Conservation (phyloP, 2,797 vertebrate genomes). For the Fistularia tabacaria region DNA sequence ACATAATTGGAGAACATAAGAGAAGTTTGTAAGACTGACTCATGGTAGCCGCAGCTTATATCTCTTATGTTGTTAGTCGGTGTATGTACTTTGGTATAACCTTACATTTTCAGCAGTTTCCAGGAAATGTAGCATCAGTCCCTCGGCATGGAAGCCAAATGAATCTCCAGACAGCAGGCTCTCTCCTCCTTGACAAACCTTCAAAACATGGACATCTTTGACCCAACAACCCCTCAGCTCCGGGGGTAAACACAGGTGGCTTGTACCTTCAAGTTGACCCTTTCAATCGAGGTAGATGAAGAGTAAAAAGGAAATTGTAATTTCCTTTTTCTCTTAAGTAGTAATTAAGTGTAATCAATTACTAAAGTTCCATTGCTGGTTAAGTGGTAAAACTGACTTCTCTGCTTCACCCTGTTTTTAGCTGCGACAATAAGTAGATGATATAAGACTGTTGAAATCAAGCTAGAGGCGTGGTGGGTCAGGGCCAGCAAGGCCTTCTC, state of each 20-base stretch:
- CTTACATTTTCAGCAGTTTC: background rate
- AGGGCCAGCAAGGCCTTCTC: too few relatives aligned
- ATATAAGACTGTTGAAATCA: too few relatives aligned
- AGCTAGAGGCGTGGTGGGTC: too few relatives aligned
- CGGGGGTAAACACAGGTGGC: constrained; percentile 83
- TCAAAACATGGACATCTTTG: constrained; percentile 81
- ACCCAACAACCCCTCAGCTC: constrained; percentile 78
- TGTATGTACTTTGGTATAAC: background rate
- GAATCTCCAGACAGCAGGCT: constrained; percentile 20
- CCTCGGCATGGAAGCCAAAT: too few relatives aligned
- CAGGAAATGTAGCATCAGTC: background rate
- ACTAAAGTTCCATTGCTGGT: background rate
- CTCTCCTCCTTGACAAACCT: constrained; percentile 76
- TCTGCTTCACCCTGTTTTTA: too few relatives aligned
- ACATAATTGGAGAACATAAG: background rate
- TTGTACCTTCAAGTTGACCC: constrained; percentile 83
- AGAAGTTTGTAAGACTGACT: background rate
- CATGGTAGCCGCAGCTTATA: constrained; percentile 1
- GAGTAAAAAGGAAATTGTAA: background rate
- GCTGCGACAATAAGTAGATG: too few relatives aligned
- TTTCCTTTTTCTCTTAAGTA: too few relatives aligned
- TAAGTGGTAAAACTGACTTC: too few relatives aligned
- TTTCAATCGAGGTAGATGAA: constrained; percentile 84
- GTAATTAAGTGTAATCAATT: too few relatives aligned
- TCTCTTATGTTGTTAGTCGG: background rate